Evolutionary conservation across 2,888 invertebrate genomes (phyloP), one percentile per base, ranked within the genome.

Genomic region (Coenonympha arcania): DNA sequence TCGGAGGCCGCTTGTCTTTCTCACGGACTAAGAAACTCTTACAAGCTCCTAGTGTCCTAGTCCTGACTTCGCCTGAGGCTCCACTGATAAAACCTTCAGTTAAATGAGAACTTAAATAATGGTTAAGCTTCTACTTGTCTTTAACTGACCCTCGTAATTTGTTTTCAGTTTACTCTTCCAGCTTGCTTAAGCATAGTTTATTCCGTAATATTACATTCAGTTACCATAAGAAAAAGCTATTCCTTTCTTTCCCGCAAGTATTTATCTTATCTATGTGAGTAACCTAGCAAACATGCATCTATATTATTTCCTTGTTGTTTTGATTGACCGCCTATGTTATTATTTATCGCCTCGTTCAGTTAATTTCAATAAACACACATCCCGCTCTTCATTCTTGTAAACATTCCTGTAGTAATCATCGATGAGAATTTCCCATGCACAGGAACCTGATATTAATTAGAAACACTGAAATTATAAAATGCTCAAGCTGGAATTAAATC

Each of bases 1-100:
- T 50, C 47, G 18, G 30, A 44, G 47, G 40, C 36, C 33, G 45
- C 26, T 47, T 54, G 50, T 54, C 45, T 45, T 45, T 54, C 54
- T 50, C 54, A 54, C 54, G 50, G 36, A 9, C 36, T 28, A 28
- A 8, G 45, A 26, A 26, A 26, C 26, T 31, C 18, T 31, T 26
- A 18, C 28, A 37, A 45, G 36, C 45, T 45, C 19, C 36, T 28
- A 44, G 16, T 44, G 36, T 45, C 19, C 36, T 28, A 44, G 16
- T 44, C 24, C 45, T 45, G 26, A 19, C 45, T 45, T 19, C 28
- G 19, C 36, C 26, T 19, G 36, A 8, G 16, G 37, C 34, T 30
- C 28, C n/a, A 30, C 11, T 22, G 37, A 37, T 24, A 22, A 36
- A 24, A 39, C 24, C 24, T 24, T 39, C 13, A 39, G 11, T 24